Evolutionary conservation across 2,888 invertebrate species (phyloP).

Genomic region (Aethes cnicana): DNA sequence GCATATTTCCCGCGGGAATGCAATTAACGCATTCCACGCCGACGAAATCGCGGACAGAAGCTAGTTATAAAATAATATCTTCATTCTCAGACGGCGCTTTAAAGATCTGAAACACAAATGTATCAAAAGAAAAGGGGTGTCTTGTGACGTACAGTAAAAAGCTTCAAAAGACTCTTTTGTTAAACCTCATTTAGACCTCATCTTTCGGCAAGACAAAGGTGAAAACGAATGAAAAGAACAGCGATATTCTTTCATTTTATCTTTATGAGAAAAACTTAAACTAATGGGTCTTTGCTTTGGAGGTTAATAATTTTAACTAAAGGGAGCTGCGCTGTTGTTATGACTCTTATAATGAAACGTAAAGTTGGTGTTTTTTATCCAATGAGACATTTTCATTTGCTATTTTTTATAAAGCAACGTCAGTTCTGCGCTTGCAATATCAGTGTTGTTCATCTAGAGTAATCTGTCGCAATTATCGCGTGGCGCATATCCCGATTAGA

Average conservation of each 20-base stretch:
- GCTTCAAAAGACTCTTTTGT: conserved; percentile 30
- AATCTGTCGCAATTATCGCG: conserved; percentile 79
- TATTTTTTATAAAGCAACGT: neutral
- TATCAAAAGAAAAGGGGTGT: conserved; percentile 27
- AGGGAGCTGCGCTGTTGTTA: neutral
- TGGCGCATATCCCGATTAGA: conserved; percentile 81
- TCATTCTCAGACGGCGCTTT: conserved; percentile 13
- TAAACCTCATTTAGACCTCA: conserved; percentile 29
- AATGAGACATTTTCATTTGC: neutral
- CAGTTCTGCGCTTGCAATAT: conserved; percentile 30
- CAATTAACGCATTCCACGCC: too few species aligned
- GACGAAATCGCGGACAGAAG: too few species aligned
- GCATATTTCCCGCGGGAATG: too few species aligned
- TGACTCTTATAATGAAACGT: too few species aligned
- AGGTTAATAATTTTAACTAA: too few species aligned
- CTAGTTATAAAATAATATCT: too few species aligned
- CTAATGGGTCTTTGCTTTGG: too few species aligned
- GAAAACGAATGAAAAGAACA: conserved; percentile 27
- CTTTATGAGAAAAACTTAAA: conserved; percentile 24
- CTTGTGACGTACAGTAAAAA: conserved; percentile 25
- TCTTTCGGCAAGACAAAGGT: conserved; percentile 31
- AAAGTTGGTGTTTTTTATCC: too few species aligned
- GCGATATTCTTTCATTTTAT: conserved; percentile 22
- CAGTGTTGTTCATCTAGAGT: conserved; percentile 42
- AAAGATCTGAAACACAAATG: conserved; percentile 28